Base-by-base conservation (phyloP, 2,888 invertebrate genomes). In the Drosophila helvetica region DNA sequence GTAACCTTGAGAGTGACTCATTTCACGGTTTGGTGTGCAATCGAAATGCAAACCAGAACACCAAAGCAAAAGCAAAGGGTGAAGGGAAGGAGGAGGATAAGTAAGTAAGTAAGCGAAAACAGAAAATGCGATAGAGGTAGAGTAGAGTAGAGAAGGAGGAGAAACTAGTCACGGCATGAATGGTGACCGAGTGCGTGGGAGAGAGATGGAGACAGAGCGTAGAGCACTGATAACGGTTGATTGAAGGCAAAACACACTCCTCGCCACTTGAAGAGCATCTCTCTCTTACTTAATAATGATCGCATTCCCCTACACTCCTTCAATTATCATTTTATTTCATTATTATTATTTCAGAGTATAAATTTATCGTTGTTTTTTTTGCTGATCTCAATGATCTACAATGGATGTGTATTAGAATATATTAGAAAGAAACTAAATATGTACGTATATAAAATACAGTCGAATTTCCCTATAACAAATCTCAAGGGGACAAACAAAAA, bases 1-100 rank as follows among this genome's bases (percentile, higher is more conserved):
- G 71, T 76, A 80, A 80, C 80, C 80, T 79, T 80, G 80, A 80
- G 63, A 55, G 73, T 80, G 79, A 80, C 66, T 80, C 80, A 80
- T 42, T 73, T 66, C 53, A 52, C 59, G 48, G 47, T 56, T 43
- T 43, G 57, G 18, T 10, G 22, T 38, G 58, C 46, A 47, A 66
- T 66, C 63, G 70, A 42, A 69, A 72, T 53, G 61, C 60, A 53
- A 58, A 58, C 48, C 45, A 57, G 51, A 30, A 25, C 15, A 50
- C 22, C 47, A 57, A 53, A 30, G 52, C 43, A 52, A 57, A 53
- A 30, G 52, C 43, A 52, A 63, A 52, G 56, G 50, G 69, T 45
- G 52, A 59, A 59, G 62, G 54, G 62, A 33, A 33, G 43, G 57
- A 38, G 18, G 48, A 54, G 45, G 22, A 42, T 43, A 30, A 33